These are phyloP conservation scores for Linurgus olivaceus DNA, from an alignment of 2,797 vertebrate genomes.

Conservation along the genomic window DNA sequence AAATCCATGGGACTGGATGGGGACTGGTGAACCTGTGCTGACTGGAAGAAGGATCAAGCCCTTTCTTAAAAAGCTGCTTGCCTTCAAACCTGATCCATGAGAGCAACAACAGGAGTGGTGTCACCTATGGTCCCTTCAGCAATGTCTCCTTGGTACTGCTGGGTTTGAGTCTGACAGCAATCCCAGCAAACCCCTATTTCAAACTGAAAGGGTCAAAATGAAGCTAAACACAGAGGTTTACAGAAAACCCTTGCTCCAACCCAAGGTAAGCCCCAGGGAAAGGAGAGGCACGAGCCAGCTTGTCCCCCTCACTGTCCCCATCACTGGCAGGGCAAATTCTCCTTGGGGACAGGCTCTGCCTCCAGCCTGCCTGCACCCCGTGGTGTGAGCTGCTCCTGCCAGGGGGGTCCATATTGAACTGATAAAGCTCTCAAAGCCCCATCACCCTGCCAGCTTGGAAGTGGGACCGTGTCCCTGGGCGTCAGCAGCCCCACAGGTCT, in stretches of 20 bases:
- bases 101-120: accelerated
- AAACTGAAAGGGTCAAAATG: background rate
- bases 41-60: background rate
- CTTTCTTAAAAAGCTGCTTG: background rate
- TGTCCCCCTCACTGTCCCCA: accelerated
- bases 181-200: background rate
- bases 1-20: background rate
- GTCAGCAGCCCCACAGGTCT: background rate
- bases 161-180: accelerated
- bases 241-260: background rate
- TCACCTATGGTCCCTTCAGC: background rate
- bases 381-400: background rate
- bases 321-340: background rate
- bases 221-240: background rate
- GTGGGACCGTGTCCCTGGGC: background rate
- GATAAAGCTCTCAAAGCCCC: background rate
- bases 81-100: background rate
- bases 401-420: background rate
- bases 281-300: accelerated
- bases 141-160: accelerated
- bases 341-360: background rate
- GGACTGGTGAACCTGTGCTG: background rate
- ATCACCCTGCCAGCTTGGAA: background rate
- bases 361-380: background rate
- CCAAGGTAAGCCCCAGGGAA: background rate